Conservation (phyloP, 2,113 vertebrate genomes). For the Archocentrus centrarchus region DNA sequence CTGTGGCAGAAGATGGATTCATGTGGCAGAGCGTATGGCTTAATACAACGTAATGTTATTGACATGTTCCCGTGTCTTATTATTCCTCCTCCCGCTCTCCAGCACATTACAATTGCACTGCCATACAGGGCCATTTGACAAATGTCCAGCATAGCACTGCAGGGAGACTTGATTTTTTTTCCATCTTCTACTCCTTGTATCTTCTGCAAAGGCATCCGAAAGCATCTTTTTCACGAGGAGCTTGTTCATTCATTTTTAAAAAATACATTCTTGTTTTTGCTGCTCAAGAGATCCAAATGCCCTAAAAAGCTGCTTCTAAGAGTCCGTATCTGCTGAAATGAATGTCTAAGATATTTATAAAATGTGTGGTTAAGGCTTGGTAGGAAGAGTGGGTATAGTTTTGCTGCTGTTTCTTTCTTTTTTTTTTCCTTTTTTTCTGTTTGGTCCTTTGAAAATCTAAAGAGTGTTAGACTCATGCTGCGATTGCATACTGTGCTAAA, state of each 20-base stretch:
- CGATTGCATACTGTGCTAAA: constrained; percentile 37
- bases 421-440: background rate
- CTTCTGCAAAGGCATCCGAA: background rate
- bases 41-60: constrained; percentile 77
- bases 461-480: constrained; percentile 37
- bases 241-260: background rate
- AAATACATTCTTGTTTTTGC: background rate
- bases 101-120: constrained; percentile 56
- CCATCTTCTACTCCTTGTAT: background rate
- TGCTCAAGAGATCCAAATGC: background rate
- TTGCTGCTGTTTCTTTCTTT: background rate
- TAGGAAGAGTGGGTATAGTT: constrained; percentile 1
- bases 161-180: background rate
- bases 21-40: constrained; percentile 56
- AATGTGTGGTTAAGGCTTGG: constrained; percentile 16
- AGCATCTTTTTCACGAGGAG: background rate
- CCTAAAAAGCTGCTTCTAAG: constrained; percentile 12
- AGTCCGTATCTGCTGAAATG: constrained; percentile 27
- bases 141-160: constrained; percentile 50
- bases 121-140: constrained; percentile 49
- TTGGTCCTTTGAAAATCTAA: constrained; percentile 40
- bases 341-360: constrained; percentile 39
- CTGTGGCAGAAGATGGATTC: constrained; percentile 73
- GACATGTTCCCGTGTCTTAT: constrained; percentile 74
- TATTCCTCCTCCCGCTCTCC: constrained; percentile 55